Evolutionary conservation across 2,888 invertebrate genomes (phyloP).

Genomic region (Brenthis hecate): DNA sequence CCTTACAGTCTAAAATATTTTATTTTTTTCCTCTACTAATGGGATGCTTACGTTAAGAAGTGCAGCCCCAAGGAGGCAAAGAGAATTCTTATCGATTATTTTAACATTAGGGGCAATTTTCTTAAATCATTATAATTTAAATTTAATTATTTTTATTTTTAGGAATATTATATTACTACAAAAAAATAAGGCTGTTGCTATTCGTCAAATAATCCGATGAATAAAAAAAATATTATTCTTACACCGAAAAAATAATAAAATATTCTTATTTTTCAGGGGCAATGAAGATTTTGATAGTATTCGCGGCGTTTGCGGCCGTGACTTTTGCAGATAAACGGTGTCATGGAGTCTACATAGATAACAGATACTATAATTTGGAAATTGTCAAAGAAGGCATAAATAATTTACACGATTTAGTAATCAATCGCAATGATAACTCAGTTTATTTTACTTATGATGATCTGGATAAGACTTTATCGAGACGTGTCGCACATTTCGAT

Average conservation of each 20-base stretch:
- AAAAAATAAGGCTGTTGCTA: too few relatives aligned
- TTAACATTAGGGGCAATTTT: too few relatives aligned
- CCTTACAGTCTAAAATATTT: too few relatives aligned
- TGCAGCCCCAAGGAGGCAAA: too few relatives aligned
- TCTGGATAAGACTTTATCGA: conserved; percentile 49
- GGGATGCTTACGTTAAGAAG: too few relatives aligned
- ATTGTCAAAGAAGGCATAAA: conserved; percentile 68
- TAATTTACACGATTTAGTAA: conserved; percentile 56
- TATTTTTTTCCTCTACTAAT: too few relatives aligned
- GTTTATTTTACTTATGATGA: conserved; percentile 69
- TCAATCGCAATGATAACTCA: conserved; percentile 62
- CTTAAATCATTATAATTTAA: too few relatives aligned
- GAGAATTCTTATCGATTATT: too few relatives aligned
- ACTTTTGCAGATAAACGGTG: conserved; percentile 54
- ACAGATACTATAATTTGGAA: conserved; percentile 60
- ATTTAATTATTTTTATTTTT: too few relatives aligned
- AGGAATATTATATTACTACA: too few relatives aligned
- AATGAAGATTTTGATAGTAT: conserved; percentile 48
- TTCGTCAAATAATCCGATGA: too few relatives aligned
- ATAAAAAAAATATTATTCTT: too few relatives aligned
- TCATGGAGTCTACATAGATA: conserved; percentile 57
- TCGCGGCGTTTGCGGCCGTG: conserved; percentile 45
- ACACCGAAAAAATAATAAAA: conserved; percentile 6
- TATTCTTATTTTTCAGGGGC: conserved; percentile 22
- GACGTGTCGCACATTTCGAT: conserved; percentile 58